Conservation (phyloP, 2,888 invertebrate species). For the Melipona beecheii region DNA sequence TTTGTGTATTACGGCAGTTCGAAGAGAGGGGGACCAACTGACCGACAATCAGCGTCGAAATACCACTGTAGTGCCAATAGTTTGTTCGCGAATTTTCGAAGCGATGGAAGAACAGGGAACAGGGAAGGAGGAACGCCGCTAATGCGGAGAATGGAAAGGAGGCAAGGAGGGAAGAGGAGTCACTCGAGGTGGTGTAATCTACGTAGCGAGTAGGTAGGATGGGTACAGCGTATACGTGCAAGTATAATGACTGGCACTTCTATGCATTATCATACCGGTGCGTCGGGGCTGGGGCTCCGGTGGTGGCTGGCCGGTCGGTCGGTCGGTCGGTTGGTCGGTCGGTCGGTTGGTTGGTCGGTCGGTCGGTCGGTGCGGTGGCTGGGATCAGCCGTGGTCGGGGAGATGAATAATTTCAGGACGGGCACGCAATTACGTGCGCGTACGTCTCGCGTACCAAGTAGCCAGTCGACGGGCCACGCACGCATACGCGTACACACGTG, state of each 20-base stretch:
- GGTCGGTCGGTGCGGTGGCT: constrained; percentile 63
- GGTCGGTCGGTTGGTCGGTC: constrained; percentile 56
- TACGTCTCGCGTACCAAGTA: constrained; percentile 84
- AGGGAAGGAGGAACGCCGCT: no score
- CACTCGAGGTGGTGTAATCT: constrained; percentile 79
- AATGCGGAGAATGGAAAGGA: no score
- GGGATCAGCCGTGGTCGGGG: constrained; percentile 78
- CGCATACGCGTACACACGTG: constrained; percentile 53
- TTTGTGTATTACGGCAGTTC: no score
- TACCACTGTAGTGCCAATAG: no score
- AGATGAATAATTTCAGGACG: constrained; percentile 84
- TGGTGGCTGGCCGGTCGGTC: constrained; percentile 63
- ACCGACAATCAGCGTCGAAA: no score
- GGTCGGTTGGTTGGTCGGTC: constrained; percentile 5
- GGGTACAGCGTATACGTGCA: constrained; percentile 71
- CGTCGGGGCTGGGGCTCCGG: constrained; percentile 70
- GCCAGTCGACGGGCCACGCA: constrained; percentile 76
- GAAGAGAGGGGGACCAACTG: no score
- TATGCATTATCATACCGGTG: constrained; percentile 82
- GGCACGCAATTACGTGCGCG: constrained; percentile 83
- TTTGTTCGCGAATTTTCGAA: no score
- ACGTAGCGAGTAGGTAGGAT: constrained; percentile 73
- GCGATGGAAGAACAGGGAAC: no score
- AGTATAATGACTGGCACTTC: constrained; percentile 84
- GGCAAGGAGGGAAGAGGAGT: constrained; percentile 34